Evolutionary conservation across 2,113 vertebrate genomes (phyloP), one percentile per base, ranked within the genome.

Genomic region (Chrysochloris asiatica): DNA sequence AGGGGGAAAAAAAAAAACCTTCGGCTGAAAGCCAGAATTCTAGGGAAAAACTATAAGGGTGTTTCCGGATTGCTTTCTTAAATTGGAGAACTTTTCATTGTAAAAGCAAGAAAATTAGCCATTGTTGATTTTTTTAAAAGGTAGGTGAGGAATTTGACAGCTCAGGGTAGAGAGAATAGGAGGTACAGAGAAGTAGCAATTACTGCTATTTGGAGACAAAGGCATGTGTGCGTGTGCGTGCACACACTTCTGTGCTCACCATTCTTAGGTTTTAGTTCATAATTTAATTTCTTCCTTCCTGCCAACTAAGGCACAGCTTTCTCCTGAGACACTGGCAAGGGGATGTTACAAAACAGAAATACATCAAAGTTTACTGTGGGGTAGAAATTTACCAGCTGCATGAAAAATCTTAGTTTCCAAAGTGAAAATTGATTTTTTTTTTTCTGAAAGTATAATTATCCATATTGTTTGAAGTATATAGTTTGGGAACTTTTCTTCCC

Each of bases 151-250:
- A 61, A 43, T 89, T 78, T 94, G 94, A 95, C 93, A 91, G 93
- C 78, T 72, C 73, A 73, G 9, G n/a, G 24, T 84, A 61, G 67
- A 91, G 88, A 94, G 89, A 94, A 91, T 94, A 89, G 89, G 82
- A 93, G 82, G 79, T 80, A 33, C 56, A 76, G 90, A 28, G 41
- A 95, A 84, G 89, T 91, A 78, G 87, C 71, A 95, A 96, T 96
- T 96, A 96, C 56, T 36, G 81, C 61, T 69, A 77, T 89, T 81
- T 9, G 6, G 52, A 94, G 93, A 96, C 89, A 95, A 96, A 94
- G 56, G 45, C 6, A 0, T 14, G n/a, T n/a, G n/a, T 56, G 41
- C 1, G 26, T 1, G 28, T 4, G 59, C 1, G 3, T 8, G 0
- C 0, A 0, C 50, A 65, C 36, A 36, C 38, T 47, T 47, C 24